Conservation (phyloP, 2,888 invertebrate genomes). For the Agrotis segetum region DNA sequence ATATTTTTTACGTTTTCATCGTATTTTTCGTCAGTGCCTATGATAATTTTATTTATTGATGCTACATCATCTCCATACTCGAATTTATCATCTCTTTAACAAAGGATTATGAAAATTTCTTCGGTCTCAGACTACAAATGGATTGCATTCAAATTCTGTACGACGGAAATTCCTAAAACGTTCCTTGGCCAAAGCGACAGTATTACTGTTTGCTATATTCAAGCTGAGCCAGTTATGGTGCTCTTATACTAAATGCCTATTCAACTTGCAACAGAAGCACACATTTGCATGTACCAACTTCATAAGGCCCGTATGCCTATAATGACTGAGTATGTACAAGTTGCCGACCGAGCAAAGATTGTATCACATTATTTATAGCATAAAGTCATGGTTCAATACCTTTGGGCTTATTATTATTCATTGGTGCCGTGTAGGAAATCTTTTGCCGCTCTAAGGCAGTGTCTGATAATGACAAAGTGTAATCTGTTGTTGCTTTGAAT, state of each 20-base stretch:
- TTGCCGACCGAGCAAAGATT: constrained; percentile 76
- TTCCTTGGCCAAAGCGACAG: constrained; percentile 26
- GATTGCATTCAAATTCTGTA: constrained; percentile 21
- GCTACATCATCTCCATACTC: constrained; percentile 20
- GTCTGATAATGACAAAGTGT: constrained; percentile 67
- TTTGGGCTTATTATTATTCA: constrained; percentile 82
- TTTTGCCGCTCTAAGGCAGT: constrained; percentile 64
- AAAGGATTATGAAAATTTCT: constrained; percentile 44
- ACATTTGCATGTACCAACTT: constrained; percentile 73
- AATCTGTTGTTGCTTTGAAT: constrained; percentile 54
- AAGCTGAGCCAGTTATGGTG: constrained; percentile 59
- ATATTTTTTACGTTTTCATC: constrained; percentile 48
- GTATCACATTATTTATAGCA: constrained; percentile 83
- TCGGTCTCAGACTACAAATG: constrained; percentile 18
- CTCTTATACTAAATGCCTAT: constrained; percentile 76
- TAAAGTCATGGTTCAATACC: constrained; percentile 82
- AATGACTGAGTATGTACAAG: constrained; percentile 66
- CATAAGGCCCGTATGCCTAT: constrained; percentile 62
- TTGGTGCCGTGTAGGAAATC: constrained; percentile 74
- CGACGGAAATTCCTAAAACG: constrained; percentile 32
- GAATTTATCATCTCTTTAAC: constrained; percentile 36
- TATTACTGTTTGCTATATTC: constrained; percentile 50
- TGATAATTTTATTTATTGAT: constrained; percentile 32
- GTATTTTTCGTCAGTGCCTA: constrained; percentile 31
- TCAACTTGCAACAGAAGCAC: constrained; percentile 72